phyloP scores from a whole-genome alignment of 2,797 vertebrate genomes.

The Molossus molossus region DNA sequence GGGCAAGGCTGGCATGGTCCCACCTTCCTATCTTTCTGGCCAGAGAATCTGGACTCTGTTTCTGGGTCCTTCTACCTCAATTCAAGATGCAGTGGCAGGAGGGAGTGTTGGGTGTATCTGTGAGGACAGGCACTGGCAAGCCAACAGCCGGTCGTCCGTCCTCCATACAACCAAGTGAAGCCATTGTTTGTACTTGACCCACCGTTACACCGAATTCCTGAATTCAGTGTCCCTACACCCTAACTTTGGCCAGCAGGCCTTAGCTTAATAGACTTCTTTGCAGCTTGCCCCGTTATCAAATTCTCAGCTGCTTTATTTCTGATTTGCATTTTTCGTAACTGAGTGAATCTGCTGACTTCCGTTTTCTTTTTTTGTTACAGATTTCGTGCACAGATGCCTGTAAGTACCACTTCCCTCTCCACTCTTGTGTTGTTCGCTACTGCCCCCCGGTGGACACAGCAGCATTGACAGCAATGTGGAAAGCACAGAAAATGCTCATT shows the following conservation, averaged over 20 bases:
- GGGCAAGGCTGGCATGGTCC: background rate
- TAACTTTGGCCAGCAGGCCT: background rate
- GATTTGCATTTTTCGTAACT: constrained; percentile 71
- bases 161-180: background rate
- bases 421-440: constrained; percentile 45
- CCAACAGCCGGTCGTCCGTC: accelerated
- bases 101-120: background rate
- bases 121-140: background rate
- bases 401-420: constrained; percentile 72
- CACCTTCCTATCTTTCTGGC: background rate
- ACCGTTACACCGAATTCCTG: background rate
- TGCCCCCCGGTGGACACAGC: constrained; percentile 69
- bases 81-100: background rate
- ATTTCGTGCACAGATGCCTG: constrained; percentile 63
- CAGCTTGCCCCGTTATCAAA: background rate
- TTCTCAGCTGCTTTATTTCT: constrained; percentile 61
- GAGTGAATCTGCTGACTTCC: constrained; percentile 75
- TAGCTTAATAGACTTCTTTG: background rate
- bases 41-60: background rate
- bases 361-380: constrained; percentile 82
- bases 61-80: background rate
- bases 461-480: background rate
- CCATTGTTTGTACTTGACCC: background rate
- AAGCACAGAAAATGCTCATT: background rate
- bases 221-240: background rate